phyloP scores from a whole-genome alignment of 2,113 vertebrate species.

The Tauraco erythrolophus region DNA sequence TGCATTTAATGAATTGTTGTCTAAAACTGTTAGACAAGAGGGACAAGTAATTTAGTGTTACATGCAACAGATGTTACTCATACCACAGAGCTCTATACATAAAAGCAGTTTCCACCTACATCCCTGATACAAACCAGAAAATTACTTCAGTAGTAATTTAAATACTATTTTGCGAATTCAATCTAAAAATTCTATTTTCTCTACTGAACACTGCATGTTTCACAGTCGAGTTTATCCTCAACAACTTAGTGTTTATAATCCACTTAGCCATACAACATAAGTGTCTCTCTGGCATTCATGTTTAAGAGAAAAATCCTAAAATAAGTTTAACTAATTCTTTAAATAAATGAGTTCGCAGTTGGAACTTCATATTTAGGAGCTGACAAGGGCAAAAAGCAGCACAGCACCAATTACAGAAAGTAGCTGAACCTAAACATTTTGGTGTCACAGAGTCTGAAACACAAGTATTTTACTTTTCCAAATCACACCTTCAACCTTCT shows the following conservation, averaged over 20 bases:
- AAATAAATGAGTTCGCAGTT: conserved; percentile 13
- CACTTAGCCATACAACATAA: conserved; percentile 29
- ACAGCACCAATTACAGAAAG: conserved; percentile 29
- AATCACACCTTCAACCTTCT: background rate
- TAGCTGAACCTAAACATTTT: conserved; percentile 5
- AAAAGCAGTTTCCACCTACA: conserved; percentile 61
- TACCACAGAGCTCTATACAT: conserved; percentile 58
- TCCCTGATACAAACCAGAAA: conserved; percentile 29
- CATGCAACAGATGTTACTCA: conserved; percentile 53
- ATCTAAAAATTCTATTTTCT: background rate
- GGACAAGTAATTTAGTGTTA: conserved; percentile 65
- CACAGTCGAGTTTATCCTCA: conserved; percentile 39
- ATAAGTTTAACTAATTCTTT: conserved; percentile 16
- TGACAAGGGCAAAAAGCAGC: conserved; percentile 54
- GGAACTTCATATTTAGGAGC: conserved; percentile 10
- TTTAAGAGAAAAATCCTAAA: background rate
- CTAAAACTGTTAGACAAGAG: conserved; percentile 58
- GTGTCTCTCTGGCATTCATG: conserved; percentile 54
- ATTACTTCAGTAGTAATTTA: conserved; percentile 2
- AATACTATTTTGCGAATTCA: background rate
- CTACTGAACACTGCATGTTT: background rate
- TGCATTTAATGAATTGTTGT: conserved; percentile 39
- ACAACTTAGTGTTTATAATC: conserved; percentile 60
- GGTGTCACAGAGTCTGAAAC: conserved; percentile 39
- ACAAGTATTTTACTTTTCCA: background rate